Evolutionary conservation across 2,888 invertebrate species (phyloP).

Genomic region (Schrankia costaestrigalis): DNA sequence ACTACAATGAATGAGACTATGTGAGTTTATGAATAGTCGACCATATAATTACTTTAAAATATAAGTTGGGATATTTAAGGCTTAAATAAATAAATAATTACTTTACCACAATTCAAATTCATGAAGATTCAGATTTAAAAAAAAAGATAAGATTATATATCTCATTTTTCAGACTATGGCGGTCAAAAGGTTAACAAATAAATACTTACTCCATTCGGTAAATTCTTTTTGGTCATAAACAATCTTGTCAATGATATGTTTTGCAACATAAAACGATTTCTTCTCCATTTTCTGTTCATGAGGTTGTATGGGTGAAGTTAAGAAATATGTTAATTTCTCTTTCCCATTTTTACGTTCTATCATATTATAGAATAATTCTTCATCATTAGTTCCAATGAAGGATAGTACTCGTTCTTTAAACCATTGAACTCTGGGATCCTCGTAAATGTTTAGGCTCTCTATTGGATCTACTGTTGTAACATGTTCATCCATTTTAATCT

Average conservation of each 20-base stretch:
- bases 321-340: conserved; percentile 51
- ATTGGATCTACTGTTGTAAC: no score
- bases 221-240: conserved; percentile 86
- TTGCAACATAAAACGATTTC: conserved; percentile 83
- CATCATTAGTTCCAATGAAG: conserved; percentile 78
- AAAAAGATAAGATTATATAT: no score
- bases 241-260: conserved; percentile 85
- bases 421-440: conserved; percentile 85
- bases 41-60: no score
- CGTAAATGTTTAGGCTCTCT: conserved; percentile 40
- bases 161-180: no score
- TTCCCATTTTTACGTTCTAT: conserved; percentile 76
- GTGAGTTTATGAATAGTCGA: no score
- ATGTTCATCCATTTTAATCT: no score
- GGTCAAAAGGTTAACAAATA: no score
- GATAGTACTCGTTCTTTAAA: conserved; percentile 82
- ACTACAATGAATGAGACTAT: no score
- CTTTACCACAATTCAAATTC: no score
- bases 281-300: conserved; percentile 71
- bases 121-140: no score
- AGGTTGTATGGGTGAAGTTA: conserved; percentile 45
- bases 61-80: no score
- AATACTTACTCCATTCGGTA: conserved; percentile 85
- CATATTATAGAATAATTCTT: conserved; percentile 81
- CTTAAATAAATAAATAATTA: no score